A percentile compares a stretch with the other conserved stretches of the same genome.
Conservation (phyloP, 2,888 invertebrate species). For the Vesta saturnalis region DNA sequence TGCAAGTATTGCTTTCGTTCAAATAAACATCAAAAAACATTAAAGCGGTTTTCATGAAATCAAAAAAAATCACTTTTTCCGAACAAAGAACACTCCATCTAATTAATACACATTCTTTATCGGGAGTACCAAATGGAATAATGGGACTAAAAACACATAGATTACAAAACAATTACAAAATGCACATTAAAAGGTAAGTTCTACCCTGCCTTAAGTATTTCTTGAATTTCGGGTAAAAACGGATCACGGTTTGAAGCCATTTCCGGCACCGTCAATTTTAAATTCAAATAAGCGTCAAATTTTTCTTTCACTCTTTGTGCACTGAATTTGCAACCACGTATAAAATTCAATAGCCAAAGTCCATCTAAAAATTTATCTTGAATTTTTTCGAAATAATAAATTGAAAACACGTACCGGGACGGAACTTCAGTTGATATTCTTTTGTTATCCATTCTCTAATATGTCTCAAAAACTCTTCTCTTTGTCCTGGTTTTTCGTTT, state of each 20-base stretch:
- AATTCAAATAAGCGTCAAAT: slow-evolving; percentile 68
- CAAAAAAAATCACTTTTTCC: not conserved
- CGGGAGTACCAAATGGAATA: not conserved
- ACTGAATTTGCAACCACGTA: slow-evolving; percentile 67
- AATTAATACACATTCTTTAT: not conserved
- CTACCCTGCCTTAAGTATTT: slow-evolving; percentile 60
- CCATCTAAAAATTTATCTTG: slow-evolving; percentile 59
- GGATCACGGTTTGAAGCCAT: slow-evolving; percentile 66
- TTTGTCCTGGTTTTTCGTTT: not conserved
- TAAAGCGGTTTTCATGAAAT: not conserved
- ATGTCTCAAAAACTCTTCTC: not conserved
- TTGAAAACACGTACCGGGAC: not conserved
- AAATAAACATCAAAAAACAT: not conserved
- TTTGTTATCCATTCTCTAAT: slow-evolving; percentile 11
- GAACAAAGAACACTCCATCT: not conserved
- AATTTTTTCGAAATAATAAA: not conserved
- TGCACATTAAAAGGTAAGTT: slow-evolving; percentile 14
- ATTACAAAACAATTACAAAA: not conserved
- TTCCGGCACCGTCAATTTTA: slow-evolving; percentile 68
- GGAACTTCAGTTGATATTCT: not conserved
- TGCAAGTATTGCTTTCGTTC: not conserved
- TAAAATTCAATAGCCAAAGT: slow-evolving; percentile 65
- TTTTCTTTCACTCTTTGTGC: slow-evolving; percentile 66
- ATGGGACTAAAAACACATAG: not conserved
- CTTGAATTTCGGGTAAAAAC: slow-evolving; percentile 45